Evolutionary conservation across 2,888 invertebrate species (phyloP).

Genomic region (Toxonevra muliebris): DNA sequence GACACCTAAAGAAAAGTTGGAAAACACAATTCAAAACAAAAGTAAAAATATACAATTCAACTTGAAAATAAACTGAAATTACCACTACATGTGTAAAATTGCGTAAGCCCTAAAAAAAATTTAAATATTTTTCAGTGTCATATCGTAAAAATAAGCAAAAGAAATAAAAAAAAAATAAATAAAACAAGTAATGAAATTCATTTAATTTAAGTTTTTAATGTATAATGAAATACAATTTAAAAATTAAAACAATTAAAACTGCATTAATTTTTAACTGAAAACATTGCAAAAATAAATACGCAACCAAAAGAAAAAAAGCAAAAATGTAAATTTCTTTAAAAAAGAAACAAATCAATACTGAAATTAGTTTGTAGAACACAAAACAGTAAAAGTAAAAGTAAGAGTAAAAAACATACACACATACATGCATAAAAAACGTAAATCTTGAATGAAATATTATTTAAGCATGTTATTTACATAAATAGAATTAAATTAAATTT

Average conservation of each 20-base stretch:
- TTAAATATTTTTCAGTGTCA: conserved; percentile 35
- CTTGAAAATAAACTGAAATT: too few species aligned
- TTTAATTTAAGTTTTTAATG: conserved; percentile 38
- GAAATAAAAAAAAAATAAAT: conserved; percentile 14
- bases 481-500: too few species aligned
- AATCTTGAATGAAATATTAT: too few species aligned
- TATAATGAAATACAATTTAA: conserved; percentile 13
- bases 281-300: too few species aligned
- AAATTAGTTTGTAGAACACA: conserved; percentile 4
- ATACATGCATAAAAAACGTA: too few species aligned
- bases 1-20: too few species aligned
- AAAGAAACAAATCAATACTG: neutral
- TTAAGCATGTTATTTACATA: too few species aligned
- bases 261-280: too few species aligned
- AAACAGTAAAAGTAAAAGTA: neutral
- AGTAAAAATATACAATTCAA: conserved; percentile 13
- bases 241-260: neutral
- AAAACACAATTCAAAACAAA: neutral
- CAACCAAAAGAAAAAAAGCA: too few species aligned
- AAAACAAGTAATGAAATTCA: conserved; percentile 11
- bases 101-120: conserved; percentile 23
- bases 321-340: neutral
- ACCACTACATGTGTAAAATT: conserved; percentile 37
- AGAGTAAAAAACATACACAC: neutral
- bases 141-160: conserved; percentile 28